Conservation (phyloP, 2,797 vertebrate genomes). For the Melopsittacus undulatus region DNA sequence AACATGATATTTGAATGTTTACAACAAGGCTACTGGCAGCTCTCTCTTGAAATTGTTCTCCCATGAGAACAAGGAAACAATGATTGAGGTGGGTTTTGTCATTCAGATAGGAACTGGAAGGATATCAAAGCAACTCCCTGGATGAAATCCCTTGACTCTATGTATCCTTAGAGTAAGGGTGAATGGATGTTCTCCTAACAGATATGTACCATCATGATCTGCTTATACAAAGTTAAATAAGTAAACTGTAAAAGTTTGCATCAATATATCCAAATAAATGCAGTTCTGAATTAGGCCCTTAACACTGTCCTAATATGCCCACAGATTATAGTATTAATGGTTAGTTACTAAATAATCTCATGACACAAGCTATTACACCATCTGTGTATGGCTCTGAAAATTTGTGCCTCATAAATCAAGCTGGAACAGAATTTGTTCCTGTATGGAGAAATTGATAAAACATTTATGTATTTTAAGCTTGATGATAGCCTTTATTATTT, state of each 20-base stretch:
- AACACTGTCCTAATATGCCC: background rate
- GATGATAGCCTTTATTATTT: background rate
- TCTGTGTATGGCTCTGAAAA: background rate
- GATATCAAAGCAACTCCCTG: background rate
- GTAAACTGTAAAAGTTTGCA: background rate
- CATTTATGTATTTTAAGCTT: background rate
- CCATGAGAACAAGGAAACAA: background rate
- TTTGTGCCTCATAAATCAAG: background rate
- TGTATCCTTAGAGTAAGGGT: background rate
- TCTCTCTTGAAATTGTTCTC: background rate
- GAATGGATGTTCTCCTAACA: background rate
- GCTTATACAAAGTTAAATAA: background rate
- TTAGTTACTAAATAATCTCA: background rate
- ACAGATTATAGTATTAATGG: background rate
- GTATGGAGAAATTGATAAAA: background rate
- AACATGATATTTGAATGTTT: conserved; percentile 7
- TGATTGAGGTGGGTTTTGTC: background rate
- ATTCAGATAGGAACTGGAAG: background rate
- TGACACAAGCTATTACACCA: background rate
- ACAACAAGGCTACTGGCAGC: background rate
- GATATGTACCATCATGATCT: background rate
- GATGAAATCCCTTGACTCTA: background rate
- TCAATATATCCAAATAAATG: background rate
- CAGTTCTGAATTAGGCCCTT: conserved; percentile 12
- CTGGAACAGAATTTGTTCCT: background rate